Conservation (phyloP, 2,797 vertebrate genomes). For the Tachyglossus aculeatus region DNA sequence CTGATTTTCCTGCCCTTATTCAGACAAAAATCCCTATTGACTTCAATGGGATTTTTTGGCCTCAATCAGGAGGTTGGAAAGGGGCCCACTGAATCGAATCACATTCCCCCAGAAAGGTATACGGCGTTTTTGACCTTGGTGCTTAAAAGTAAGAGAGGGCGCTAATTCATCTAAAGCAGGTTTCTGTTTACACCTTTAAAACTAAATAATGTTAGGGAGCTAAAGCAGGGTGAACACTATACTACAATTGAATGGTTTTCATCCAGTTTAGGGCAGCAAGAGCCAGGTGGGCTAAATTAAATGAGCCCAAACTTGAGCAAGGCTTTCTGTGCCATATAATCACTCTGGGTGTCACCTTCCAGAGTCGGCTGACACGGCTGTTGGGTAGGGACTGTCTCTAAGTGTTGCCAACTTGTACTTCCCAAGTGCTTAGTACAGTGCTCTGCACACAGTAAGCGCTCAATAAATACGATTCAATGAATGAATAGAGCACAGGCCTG, state of each 20-base stretch:
- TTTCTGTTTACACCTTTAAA: neutral
- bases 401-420: too few species aligned
- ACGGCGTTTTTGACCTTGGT: neutral
- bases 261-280: neutral
- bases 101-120: neutral
- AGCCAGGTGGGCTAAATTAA: neutral
- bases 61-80: neutral
- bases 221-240: neutral
- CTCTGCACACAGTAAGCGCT: too few species aligned
- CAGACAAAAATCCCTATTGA: neutral
- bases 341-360: too few species aligned
- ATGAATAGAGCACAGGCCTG: too few species aligned
- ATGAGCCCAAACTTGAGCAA: too few species aligned
- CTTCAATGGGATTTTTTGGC: neutral
- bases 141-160: neutral
- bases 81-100: too few species aligned
- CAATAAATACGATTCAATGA: too few species aligned
- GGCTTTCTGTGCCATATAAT: too few species aligned
- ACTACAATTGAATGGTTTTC: constrained; percentile 8
- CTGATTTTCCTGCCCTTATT: neutral
- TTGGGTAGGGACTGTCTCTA: too few species aligned
- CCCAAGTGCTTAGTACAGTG: too few species aligned
- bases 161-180: neutral
- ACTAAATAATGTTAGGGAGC: neutral
- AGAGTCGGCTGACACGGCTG: too few species aligned